Percentiles rank a stretch among this genome's conserved stretches.
These are phyloP conservation scores for Actinemys pallida DNA, from an alignment of 2,113 vertebrate species.

Conservation along the genomic window DNA sequence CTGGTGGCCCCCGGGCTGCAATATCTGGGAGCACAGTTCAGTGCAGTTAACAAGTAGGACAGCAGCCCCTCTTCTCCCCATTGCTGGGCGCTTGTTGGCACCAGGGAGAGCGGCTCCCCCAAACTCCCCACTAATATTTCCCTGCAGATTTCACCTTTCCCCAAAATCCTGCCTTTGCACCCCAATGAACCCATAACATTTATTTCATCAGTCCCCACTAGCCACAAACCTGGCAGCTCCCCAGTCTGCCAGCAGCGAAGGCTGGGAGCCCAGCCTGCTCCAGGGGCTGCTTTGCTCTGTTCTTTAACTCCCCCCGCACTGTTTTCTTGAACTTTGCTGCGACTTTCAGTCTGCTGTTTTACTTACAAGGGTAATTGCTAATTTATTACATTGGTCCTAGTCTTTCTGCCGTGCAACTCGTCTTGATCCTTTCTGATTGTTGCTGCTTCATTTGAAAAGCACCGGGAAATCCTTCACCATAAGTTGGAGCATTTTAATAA, in stretches of 20 bases:
- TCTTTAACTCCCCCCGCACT: not conserved
- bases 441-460: conserved; percentile 81
- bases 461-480: conserved; percentile 81
- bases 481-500: conserved; percentile 85
- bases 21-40: conserved; percentile 65
- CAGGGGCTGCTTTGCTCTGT: not conserved
- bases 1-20: conserved; percentile 58
- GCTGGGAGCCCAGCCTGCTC: too few relatives aligned
- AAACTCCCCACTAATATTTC: not conserved
- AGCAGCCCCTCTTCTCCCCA: conserved; percentile 79
- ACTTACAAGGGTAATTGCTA: not conserved
- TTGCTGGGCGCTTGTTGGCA: conserved; percentile 62
- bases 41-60: conserved; percentile 85
- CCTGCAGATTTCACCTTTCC: not conserved
- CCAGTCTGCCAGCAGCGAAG: not conserved
- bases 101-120: not conserved
- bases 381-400: not conserved
- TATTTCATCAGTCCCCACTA: not conserved
- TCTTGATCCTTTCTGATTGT: conserved; percentile 78
- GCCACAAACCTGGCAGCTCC: not conserved
- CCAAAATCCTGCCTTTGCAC: not conserved
- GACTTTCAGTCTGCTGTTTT: not conserved
- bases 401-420: conserved; percentile 38
- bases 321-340: not conserved
- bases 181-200: not conserved